Evolutionary conservation across 2,888 invertebrate species (phyloP), one percentile per base, ranked within the genome.

Genomic region (Heliothis peltigera): DNA sequence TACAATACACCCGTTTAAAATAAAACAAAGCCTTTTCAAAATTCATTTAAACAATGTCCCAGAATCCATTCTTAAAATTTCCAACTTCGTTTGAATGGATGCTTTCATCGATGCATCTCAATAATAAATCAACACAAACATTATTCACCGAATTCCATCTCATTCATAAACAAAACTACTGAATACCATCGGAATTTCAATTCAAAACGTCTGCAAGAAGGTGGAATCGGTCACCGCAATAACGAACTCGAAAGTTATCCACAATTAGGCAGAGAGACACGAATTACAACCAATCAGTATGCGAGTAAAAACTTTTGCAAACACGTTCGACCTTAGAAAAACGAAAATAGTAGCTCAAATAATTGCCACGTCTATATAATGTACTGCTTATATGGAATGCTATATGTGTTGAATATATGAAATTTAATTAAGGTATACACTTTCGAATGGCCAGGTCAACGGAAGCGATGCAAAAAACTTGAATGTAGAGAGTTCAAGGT

Each of bases 321-420:
- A 32, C 82, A 85, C 82, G 85, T 81, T 57, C 65, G 83, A 77
- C 86, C 84, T 82, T 81, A 78, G 55, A 32, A 56, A 57, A 56
- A 58, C 49, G 53, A 64, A 67, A 72, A 71, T 64, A 70, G 59
- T 52, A 52, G 39, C 39, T 47, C n/a, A 48, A 61, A 67, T 67
- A 59, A 42, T 44, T 47, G 19, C n/a, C 35, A 56, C 17, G 46
- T 43, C 58, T 61, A 57, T 49, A 59, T 56, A 51, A 48, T 35
- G 53, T 51, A 10, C 55, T 59, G 35, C 66, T 25, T 64, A 75
- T 75, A 79, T 77, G 85, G 87, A 43, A 22, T 21, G 67, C 55
- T 67, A 70, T 83, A 74, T 66, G 82, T 52, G 18, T 72, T 80
- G 87, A 86, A 86, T 87, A 82, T 75, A 75, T 81, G 78, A 82